Evolutionary conservation across 2,797 vertebrate species (phyloP).

Genomic region (Trachurus trachurus): DNA sequence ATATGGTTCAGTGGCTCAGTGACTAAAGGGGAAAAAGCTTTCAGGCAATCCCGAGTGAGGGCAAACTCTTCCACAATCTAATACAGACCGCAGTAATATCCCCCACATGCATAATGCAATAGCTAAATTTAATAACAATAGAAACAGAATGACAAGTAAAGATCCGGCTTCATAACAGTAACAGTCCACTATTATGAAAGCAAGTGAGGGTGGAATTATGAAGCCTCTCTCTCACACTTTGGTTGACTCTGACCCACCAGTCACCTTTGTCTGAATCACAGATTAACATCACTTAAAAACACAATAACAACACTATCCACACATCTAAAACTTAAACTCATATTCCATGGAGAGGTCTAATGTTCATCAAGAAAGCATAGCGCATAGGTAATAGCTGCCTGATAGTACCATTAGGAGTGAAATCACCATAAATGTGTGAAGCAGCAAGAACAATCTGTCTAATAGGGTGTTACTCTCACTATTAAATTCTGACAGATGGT

Average conservation of each 20-base stretch:
- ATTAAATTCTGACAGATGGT: conserved; percentile 67
- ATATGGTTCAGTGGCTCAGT: conserved; percentile 37
- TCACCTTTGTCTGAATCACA: conserved; percentile 24
- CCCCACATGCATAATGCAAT: conserved; percentile 71
- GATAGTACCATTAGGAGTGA: conserved; percentile 32
- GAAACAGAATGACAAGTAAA: conserved; percentile 60
- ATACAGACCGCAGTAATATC: conserved; percentile 63
- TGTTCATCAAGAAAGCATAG: neutral
- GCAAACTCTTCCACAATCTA: conserved; percentile 54
- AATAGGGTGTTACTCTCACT: conserved; percentile 31
- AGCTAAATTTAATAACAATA: conserved; percentile 68
- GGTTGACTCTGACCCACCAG: conserved; percentile 7
- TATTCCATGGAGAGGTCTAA: neutral
- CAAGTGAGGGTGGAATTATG: conserved; percentile 16
- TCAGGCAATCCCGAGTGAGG: conserved; percentile 29
- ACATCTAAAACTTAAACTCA: neutral
- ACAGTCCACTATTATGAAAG: conserved; percentile 23
- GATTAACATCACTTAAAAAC: neutral
- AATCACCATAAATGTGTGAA: conserved; percentile 40
- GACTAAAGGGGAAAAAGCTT: conserved; percentile 55
- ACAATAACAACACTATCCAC: neutral
- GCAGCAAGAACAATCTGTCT: conserved; percentile 14
- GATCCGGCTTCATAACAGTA: conserved; percentile 41
- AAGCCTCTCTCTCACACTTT: neutral
- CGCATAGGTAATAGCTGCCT: conserved; percentile 7